These are phyloP conservation scores for Lepus americanus DNA, from an alignment of 2,113 vertebrate genomes.

Conservation along the genomic window DNA sequence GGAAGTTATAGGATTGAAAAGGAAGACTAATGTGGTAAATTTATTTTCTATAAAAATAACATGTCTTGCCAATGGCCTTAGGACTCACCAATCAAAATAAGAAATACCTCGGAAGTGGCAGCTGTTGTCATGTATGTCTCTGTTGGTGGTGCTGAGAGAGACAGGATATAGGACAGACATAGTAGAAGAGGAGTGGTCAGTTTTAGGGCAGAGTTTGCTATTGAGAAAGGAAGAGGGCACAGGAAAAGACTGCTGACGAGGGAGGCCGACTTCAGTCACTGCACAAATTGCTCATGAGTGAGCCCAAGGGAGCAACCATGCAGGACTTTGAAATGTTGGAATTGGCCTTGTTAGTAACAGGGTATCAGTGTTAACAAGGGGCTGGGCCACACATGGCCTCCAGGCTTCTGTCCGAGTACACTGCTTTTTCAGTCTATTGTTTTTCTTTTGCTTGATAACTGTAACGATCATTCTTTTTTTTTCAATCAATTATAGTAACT, in stretches of 20 bases:
- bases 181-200: neutral
- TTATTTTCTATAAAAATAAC: conserved; percentile 64
- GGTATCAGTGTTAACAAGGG: conserved; percentile 35
- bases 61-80: neutral
- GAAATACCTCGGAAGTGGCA: neutral
- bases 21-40: neutral
- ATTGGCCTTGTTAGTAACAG: neutral
- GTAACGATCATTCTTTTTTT: conserved; percentile 38
- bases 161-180: neutral
- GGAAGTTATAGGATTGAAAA: conserved; percentile 17
- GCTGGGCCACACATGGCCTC: neutral
- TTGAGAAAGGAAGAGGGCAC: neutral
- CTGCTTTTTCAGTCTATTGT: conserved; percentile 11
- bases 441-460: conserved; percentile 29
- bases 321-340: neutral
- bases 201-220: neutral
- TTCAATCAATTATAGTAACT: conserved; percentile 18
- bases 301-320: neutral
- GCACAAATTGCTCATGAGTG: neutral
- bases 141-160: neutral
- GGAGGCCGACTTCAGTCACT: neutral
- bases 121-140: neutral
- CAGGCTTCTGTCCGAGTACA: neutral
- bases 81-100: neutral
- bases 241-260: neutral